Conservation (phyloP, 2,888 invertebrate genomes). For the Acanthosepion pharaonis region DNA sequence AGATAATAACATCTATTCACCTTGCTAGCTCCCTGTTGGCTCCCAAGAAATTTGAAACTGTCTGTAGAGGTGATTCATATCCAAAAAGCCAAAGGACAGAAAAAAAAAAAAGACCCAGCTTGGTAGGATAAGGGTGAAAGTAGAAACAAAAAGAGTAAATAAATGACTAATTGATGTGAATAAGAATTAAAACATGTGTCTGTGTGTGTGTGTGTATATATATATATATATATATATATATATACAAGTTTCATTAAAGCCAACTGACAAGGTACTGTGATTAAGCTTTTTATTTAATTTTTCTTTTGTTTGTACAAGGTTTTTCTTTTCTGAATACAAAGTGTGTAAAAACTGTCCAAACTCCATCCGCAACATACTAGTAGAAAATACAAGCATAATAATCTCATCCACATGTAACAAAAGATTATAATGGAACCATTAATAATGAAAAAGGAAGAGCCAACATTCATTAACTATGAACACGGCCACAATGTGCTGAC, state of each 20-base stretch:
- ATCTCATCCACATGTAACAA: too few relatives aligned
- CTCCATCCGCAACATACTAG: too few relatives aligned
- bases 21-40: neutral
- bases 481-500: too few relatives aligned
- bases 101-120: neutral
- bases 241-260: neutral
- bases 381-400: too few relatives aligned
- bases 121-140: neutral
- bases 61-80: neutral
- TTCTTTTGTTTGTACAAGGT: too few relatives aligned
- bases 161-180: neutral
- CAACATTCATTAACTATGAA: too few relatives aligned
- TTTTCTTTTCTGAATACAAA: too few relatives aligned
- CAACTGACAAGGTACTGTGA: too few relatives aligned
- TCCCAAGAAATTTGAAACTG: neutral
- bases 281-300: too few relatives aligned
- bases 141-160: neutral
- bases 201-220: neutral
- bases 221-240: constrained; percentile 5
- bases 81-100: neutral
- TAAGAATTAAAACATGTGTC: neutral
- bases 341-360: too few relatives aligned
- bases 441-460: too few relatives aligned
- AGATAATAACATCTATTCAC: neutral
- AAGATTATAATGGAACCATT: too few relatives aligned